These are phyloP conservation scores for Drosophila gunungcola DNA, from an alignment of 1,140 invertebrate genomes.

Conservation along the genomic window DNA sequence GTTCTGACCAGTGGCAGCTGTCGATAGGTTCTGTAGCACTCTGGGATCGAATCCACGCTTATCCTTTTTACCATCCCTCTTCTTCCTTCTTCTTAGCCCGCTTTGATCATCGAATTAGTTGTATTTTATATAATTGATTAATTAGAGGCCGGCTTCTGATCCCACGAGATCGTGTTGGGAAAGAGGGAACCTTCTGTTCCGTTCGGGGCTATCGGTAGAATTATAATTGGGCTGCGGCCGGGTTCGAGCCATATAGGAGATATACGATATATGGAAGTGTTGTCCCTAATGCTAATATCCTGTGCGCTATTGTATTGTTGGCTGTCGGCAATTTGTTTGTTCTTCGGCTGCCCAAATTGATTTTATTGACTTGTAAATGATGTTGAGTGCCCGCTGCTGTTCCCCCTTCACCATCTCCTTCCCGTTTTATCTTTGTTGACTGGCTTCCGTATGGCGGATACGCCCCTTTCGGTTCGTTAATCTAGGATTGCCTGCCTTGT, in stretches of 20 bases:
- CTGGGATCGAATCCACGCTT: conserved; percentile 23
- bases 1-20: conserved; percentile 21
- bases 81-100: not conserved
- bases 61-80: conserved; percentile 33
- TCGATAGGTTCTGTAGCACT: not conserved
- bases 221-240: conserved; percentile 79
- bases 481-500: conserved; percentile 31
- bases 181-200: conserved; percentile 12
- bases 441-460: conserved; percentile 26
- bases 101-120: conserved; percentile 62
- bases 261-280: conserved; percentile 43
- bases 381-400: conserved; percentile 37
- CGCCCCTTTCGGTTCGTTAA: conserved; percentile 46
- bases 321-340: conserved; percentile 72
- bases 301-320: conserved; percentile 26
- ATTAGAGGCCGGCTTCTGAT: conserved; percentile 77
- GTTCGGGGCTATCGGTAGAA: conserved; percentile 67
- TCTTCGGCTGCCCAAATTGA: conserved; percentile 67
- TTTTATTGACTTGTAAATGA: conserved; percentile 83
- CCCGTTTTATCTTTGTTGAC: not conserved
- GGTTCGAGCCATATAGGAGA: conserved; percentile 5
- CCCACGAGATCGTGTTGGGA: conserved; percentile 2
- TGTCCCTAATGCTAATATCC: conserved; percentile 66
- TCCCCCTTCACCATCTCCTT: not conserved
- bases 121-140: conserved; percentile 83